Base-by-base conservation (phyloP, 2,113 vertebrate genomes). In the Pelecanus crispus region DNA sequence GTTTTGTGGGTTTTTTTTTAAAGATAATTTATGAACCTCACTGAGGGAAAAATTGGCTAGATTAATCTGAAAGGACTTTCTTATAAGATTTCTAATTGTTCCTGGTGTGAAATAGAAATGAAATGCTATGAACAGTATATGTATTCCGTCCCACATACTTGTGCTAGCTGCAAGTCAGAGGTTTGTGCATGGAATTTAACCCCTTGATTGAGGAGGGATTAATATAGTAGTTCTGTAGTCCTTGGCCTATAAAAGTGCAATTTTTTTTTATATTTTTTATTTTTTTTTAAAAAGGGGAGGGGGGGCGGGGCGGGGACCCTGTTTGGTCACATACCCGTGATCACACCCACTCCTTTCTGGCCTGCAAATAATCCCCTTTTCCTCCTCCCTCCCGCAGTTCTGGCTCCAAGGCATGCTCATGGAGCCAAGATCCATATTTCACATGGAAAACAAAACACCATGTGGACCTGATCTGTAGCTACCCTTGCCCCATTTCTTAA, bases 291-390 rank as follows among this genome's bases (percentile, higher is more conserved):
- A 26, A 42, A 28, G 5, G 4, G 13, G 11, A 7, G 16, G 8
- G 2, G 3, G 11, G 11, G 22, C 0, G 5, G 3, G 4, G 8
- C 4, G 9, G 6, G 3, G 13, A 8, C 12, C 50, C 8, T 79
- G 4, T 58, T 59, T 52, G 14, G 7, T 86, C 66, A 71, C 7
- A n/a, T 38, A 75, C 4, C 3, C 3, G 0, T 47, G 29, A 42
- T 68, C 79, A 86, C 66, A 52, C 17, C 47, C 81, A 20, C 36
- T 71, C 47, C 34, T 34, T 45, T 84, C 42, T 86, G 77, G 31
- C 34, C 44, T 78, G 59, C 19, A 73, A 32, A 38, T 65, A 81
- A 86, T 91, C 18, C 45, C 4, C 8, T 72, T 75, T 83, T 90
- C 8, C 17, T 85, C 20, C 22, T 88, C 45, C 18, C 24, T 55